Evolutionary conservation across 2,113 vertebrate genomes (phyloP).

Genomic region (Pithys albifrons): DNA sequence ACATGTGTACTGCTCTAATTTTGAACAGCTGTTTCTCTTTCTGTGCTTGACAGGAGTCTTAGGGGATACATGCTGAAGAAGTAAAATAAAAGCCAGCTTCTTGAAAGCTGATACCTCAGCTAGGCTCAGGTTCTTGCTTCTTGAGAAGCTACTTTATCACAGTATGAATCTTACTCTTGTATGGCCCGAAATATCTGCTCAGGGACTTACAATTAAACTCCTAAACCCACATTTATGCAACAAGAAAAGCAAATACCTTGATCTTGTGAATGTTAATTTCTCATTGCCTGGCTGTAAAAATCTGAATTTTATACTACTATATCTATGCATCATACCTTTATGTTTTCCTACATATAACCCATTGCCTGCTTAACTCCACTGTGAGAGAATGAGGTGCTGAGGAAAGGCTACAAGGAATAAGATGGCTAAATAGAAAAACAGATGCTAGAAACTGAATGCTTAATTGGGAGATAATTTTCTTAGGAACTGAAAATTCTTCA

Average conservation of each 20-base stretch:
- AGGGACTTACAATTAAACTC: background rate
- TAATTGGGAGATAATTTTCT: background rate
- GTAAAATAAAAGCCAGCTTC: background rate
- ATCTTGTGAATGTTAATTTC: background rate
- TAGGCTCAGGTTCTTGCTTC: background rate
- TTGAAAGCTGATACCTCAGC: background rate
- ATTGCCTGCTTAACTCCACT: background rate
- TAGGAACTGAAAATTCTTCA: background rate
- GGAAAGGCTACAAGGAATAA: background rate
- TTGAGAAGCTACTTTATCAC: background rate
- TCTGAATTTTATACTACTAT: background rate
- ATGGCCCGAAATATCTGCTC: background rate
- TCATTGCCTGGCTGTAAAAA: background rate
- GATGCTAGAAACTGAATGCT: background rate
- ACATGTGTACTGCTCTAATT: constrained; percentile 76
- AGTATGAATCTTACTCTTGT: background rate
- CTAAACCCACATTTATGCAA: background rate
- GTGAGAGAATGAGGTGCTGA: background rate
- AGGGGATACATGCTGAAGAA: background rate
- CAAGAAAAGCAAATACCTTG: background rate
- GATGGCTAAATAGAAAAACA: background rate
- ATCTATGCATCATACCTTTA: background rate
- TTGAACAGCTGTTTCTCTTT: constrained; percentile 70
- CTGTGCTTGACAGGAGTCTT: constrained; percentile 10
- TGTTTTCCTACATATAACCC: background rate